Evolutionary conservation across 2,888 invertebrate species (phyloP), one percentile per base, ranked within the genome.

Genomic region (Acleris cristana): DNA sequence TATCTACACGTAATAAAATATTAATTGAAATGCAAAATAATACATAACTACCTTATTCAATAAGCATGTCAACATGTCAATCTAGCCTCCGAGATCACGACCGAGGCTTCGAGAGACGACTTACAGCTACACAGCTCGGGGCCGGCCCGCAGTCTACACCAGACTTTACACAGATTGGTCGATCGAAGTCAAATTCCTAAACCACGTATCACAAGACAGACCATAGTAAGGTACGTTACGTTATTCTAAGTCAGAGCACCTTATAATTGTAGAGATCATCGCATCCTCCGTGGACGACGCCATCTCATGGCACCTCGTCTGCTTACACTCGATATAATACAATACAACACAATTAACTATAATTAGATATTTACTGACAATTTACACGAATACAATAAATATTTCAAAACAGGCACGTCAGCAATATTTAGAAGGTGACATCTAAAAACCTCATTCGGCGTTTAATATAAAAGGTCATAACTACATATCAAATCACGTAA

Each of bases 231-330:
- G 88, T 90, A 88, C 63, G 62, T 65, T 90, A 88, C 64, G 58
- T 67, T 63, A 87, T 87, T 86, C 89, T 91, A 92, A 86, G 83
- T 89, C 88, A 90, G 92, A 93, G 93, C 93, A 93, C 93, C 93
- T 92, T 91, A 91, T 89, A 92, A 93, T 92, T 91, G 92, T 92
- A 93, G 92, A 93, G 91, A 93, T 93, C 92, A 91, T 88, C 85
- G 84, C 87, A 85, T 79, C 86, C 82, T 83, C 75, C 80, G 85
- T 85, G 82, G 80, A 76, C 75, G 79, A 78, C 83, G 85, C 89
- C 92, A 92, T 92, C 86, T 83, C 80, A 92, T 91, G 91, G 87
- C 91, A 83, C 85, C 76, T 79, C 80, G 81, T 83, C 87, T 87
- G 83, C 90, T 67, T 54, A 63, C 40, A 14, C 67, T 81, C 79